Base-by-base conservation (phyloP, 2,888 invertebrate species). In the Agrochola circellaris region DNA sequence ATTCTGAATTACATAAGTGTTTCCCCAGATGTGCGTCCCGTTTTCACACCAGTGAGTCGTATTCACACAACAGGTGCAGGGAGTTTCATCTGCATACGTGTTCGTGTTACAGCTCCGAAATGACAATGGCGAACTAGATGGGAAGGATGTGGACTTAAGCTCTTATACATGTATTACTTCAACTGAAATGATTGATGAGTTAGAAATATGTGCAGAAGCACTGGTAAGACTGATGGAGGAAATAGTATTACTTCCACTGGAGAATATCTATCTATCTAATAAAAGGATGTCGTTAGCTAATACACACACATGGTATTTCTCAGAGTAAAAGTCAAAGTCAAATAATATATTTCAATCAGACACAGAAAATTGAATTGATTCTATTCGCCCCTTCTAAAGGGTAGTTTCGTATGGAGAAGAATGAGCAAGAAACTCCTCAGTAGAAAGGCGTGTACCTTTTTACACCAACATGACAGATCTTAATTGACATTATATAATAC, bases 41-140 rank as follows among this genome's bases (percentile, higher is more conserved):
- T 73, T 81, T 75, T 30, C 76, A n/a, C 71, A 9, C 81, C 61
- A 82, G 58, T 72, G 70, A 58, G 26, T 67, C 58, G 72, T 58
- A 68, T 71, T 67, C 48, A 83, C 66, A 82, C 61, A 85, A 77
- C 83, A 83, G 86, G 71, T 86, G 78, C 83, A 72, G 51, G 0
- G 34, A 73, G 70, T 68, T 56, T 58, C 85, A 83, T 82, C 38
- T 77, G 64, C 64, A 68, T 58, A 66, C 51, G 34, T 42, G 26
- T 34, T 71, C 42, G 20, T 48, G 23, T 62, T 48, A 23, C n/a
- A 64, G 38, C 20, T 51, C 11, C 20, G 4, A 65, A 45, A 61
- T 60, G n/a, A 81, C 68, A 85, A 81, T 66, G 30, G 60, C 1
- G 38, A 61, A 60, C 58, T 56, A 61, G 17, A 51, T 1, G 11